These are phyloP conservation scores for Hydraecia micacea DNA, from an alignment of 2,888 invertebrate species.

Conservation along the genomic window DNA sequence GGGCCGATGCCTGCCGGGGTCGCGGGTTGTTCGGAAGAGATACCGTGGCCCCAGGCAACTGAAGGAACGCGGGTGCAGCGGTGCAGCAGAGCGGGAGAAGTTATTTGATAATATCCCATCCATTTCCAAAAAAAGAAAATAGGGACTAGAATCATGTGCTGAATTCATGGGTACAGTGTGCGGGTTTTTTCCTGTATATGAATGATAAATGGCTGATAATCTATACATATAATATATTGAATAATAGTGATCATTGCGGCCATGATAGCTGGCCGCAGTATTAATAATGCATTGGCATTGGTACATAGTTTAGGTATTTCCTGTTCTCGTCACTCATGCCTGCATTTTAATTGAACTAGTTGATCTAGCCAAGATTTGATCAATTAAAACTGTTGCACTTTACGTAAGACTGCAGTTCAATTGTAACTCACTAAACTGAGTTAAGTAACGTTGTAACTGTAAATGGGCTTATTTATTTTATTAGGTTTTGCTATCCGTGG, in stretches of 20 bases:
- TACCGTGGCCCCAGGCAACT: no score
- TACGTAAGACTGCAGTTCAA: slow-evolving; percentile 2
- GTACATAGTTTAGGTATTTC: slow-evolving; percentile 31
- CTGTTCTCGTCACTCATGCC: slow-evolving; percentile 40
- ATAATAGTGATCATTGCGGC: slow-evolving; percentile 11
- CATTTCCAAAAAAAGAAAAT: no score
- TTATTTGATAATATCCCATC: no score
- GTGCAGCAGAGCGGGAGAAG: no score
- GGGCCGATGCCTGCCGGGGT: no score
- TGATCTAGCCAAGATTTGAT: slow-evolving; percentile 18
- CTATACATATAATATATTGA: no score
- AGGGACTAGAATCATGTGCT: no score
- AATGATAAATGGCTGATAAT: neutral
- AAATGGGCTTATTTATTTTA: neutral
- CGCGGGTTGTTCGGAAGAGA: no score
- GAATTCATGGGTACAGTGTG: no score
- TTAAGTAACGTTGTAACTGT: neutral
- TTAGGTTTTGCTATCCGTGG: neutral
- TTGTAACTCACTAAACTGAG: neutral
- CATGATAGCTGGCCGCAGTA: neutral
- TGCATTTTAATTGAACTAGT: slow-evolving; percentile 35
- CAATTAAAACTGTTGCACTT: slow-evolving; percentile 6
- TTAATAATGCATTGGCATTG: slow-evolving; percentile 47
- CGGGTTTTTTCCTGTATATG: neutral
- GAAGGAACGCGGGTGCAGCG: no score